Base-by-base conservation (phyloP, 1,140 invertebrate genomes). In the Scylla paramamosain region DNA sequence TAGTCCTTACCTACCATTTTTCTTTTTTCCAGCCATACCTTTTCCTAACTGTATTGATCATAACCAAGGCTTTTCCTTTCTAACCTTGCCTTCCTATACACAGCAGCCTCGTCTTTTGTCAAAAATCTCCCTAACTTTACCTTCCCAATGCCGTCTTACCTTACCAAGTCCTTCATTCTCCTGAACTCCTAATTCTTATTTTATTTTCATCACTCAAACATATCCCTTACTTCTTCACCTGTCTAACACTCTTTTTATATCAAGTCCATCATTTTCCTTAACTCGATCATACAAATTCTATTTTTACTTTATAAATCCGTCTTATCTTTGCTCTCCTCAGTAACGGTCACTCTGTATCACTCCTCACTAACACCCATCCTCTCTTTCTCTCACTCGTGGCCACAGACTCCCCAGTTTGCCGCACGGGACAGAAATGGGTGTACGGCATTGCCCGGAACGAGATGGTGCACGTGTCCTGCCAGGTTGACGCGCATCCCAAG, bases 401-500 rank as follows among this genome's bases (percentile, higher is more conserved):
- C 97, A 4, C 97, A 99, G 99, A 99, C 97, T 98, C 98, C 96
- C 99, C 99, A 89, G 97, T 99, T 94, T 99, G 99, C 96, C 97
- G 98, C 94, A 97, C 97, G 93, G 94, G 93, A 8, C 95, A 96
- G 83, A 94, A 94, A 1, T 93, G 93, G 93, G 97, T 98, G 96
- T 99, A 99, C 96, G 98, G 98, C 52, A 98, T 99, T 7, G 98
- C 98, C 0, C 97, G 98, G 84, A 98, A 98, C 96, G 98, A 99
- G 97, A 97, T 98, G 77, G 98, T 98, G 0, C 98, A 98, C 96
- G 98, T 99, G 82, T 97, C 98, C 92, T 99, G 99, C 97, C 98
- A 98, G 97, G 98, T 99, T 20, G 98, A 99, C 96, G 98, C 98
- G 14, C 98, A 98, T 97, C 98, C 99, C 12, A 97, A 98, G 16